Conservation (phyloP, 1,140 invertebrate genomes). For the Cyphomyrmex costatus region DNA sequence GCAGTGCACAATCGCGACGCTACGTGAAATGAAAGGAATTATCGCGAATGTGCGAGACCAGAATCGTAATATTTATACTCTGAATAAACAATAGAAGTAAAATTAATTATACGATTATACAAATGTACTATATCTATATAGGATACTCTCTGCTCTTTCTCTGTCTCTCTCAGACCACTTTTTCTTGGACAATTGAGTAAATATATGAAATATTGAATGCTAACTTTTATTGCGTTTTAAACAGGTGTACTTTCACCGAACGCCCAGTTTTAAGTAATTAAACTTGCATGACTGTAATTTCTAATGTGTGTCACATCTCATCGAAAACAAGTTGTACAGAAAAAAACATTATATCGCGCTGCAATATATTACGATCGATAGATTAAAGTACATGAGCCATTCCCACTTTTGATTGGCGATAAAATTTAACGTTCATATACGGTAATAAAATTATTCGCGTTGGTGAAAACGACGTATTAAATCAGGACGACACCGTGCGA, state of each 20-base stretch:
- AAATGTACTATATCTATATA: background rate
- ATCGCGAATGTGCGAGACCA: background rate
- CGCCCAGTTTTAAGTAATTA: conserved; percentile 6
- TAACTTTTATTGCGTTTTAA: conserved; percentile 8
- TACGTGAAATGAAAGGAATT: background rate
- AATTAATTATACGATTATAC: conserved; percentile 33
- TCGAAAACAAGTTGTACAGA: background rate
- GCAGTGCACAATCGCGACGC: conserved; percentile 56
- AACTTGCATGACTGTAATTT: background rate
- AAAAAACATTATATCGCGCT: background rate
- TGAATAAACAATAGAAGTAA: conserved; percentile 21
- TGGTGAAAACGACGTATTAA: background rate
- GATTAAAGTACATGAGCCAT: background rate
- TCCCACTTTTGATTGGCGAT: background rate
- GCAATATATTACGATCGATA: background rate
- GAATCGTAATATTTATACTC: conserved; percentile 34
- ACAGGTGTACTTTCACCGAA: conserved; percentile 36
- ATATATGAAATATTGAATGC: background rate
- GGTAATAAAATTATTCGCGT: conserved; percentile 11
- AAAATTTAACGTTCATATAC: background rate
- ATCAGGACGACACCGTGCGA: background rate
- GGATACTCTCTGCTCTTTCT: background rate
- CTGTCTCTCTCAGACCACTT: background rate
- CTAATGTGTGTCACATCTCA: background rate
- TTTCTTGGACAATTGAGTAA: conserved; percentile 42